Evolutionary conservation across 2,888 invertebrate genomes (phyloP).

Genomic region (Fragum whitleyi): DNA sequence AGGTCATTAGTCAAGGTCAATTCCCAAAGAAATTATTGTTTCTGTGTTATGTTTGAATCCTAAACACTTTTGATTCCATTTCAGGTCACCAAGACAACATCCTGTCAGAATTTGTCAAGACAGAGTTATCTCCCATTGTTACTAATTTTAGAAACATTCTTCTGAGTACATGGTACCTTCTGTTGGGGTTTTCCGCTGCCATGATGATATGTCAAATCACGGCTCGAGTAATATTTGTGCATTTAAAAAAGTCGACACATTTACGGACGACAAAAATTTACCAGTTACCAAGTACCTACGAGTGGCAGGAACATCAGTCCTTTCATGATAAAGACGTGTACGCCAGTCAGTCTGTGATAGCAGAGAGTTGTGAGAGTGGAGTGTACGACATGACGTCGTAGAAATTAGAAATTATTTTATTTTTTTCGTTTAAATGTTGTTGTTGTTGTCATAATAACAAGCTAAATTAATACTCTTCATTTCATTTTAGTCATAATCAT

Average conservation of each 20-base stretch:
- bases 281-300: constrained; percentile 48
- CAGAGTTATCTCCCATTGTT: constrained; percentile 75
- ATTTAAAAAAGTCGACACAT: constrained; percentile 72
- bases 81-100: constrained; percentile 66
- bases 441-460: background rate
- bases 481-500: background rate
- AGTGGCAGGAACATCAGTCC: constrained; percentile 51
- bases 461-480: background rate
- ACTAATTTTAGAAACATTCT: constrained; percentile 67
- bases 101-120: constrained; percentile 62
- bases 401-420: background rate
- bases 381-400: constrained; percentile 70
- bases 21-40: too few relatives aligned
- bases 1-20: too few relatives aligned
- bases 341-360: constrained; percentile 76
- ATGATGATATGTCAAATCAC: constrained; percentile 75
- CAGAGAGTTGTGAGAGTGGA: constrained; percentile 80
- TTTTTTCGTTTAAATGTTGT: too few relatives aligned
- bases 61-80: constrained; percentile 33
- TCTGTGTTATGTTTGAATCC: too few relatives aligned
- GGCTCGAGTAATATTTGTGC: constrained; percentile 73
- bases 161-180: constrained; percentile 70
- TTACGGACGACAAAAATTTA: constrained; percentile 65
- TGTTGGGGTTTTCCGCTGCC: constrained; percentile 67
- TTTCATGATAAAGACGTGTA: constrained; percentile 70